Base-by-base conservation (phyloP, 1,140 invertebrate species). In the Danaus melanippus region DNA sequence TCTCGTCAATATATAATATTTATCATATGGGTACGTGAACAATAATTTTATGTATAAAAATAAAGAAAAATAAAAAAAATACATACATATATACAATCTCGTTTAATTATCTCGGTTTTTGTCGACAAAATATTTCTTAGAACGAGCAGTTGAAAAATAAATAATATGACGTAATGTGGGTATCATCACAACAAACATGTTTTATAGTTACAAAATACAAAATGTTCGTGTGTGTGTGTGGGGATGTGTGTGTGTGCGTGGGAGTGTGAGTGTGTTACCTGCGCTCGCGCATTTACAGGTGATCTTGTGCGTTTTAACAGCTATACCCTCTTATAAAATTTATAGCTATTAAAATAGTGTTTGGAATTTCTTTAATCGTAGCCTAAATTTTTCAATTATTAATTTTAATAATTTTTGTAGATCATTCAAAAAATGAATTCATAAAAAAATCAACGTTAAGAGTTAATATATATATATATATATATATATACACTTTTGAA, bases 281-380 rank as follows among this genome's bases (percentile, higher is more conserved):
- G 74, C 71, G 69, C 65, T 50, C 60, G 63, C 62, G 70, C 60
- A 53, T 42, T 58, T 62, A 67, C 71, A 79, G 76, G 76, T 76
- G 71, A 61, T 53, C 44, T 6, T 67, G 65, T 64, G 39, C 64
- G 67, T 75, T 62, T 56, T 21, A 12, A 42, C 46, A 50, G 65
- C 46, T 44, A 12, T 10, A 51, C 40, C 39, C 21, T 32, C 2
- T 32, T 2, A 32, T 32, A 32, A 32, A 32, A 39, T 15, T 15
- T 15, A 10, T 17, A 39, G 17, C 15, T 50, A 32, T 46, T 58
- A 1, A 40, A 21, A 53, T 42, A 54, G 41, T 49, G 43, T 11
- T 40, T 10, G 12, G 6, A 32, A 32, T 15, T 15, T 15, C 15
- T 15, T 15, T 15, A 15, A 15, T 15, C 3, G 15, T 32, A 32